A percentile compares a stretch with the other conserved stretches of the same genome.
Evolutionary conservation across 2,113 vertebrate species (phyloP).

Genomic region (Oreotrochilus melanogaster): DNA sequence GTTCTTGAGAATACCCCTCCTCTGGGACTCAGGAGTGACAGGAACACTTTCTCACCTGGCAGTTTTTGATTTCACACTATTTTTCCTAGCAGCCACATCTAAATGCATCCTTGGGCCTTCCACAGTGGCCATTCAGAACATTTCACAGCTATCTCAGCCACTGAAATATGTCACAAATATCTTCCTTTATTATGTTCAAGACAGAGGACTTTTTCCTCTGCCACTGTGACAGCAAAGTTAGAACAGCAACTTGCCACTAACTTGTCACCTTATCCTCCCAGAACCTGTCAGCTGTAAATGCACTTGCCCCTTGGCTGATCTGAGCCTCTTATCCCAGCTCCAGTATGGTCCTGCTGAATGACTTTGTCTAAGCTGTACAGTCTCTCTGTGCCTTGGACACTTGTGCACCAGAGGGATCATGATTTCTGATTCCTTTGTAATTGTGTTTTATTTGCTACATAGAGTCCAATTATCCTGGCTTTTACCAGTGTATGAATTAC

Average conservation of each 20-base stretch:
- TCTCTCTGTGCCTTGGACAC: background rate
- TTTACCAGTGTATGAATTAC: background rate
- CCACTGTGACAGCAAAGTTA: background rate
- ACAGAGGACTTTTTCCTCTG: background rate
- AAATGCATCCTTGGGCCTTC: background rate
- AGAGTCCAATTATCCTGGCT: background rate
- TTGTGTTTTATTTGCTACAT: background rate
- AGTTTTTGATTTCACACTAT: background rate
- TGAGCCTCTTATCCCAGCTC: background rate
- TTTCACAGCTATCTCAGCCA: background rate
- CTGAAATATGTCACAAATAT: background rate
- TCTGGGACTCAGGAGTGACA: background rate
- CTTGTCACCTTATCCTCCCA: background rate
- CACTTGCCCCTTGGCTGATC: background rate
- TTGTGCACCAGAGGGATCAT: background rate
- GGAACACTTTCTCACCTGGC: background rate
- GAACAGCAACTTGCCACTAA: background rate
- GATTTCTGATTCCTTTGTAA: background rate
- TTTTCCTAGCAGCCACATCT: background rate
- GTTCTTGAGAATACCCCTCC: background rate
- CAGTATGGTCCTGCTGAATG: background rate
- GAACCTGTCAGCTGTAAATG: accelerated
- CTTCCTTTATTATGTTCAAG: background rate
- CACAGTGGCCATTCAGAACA: background rate
- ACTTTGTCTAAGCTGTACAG: background rate